Evolutionary conservation across 2,113 vertebrate species (phyloP), one percentile per base, ranked within the genome.

Genomic region (Mixornis gularis): DNA sequence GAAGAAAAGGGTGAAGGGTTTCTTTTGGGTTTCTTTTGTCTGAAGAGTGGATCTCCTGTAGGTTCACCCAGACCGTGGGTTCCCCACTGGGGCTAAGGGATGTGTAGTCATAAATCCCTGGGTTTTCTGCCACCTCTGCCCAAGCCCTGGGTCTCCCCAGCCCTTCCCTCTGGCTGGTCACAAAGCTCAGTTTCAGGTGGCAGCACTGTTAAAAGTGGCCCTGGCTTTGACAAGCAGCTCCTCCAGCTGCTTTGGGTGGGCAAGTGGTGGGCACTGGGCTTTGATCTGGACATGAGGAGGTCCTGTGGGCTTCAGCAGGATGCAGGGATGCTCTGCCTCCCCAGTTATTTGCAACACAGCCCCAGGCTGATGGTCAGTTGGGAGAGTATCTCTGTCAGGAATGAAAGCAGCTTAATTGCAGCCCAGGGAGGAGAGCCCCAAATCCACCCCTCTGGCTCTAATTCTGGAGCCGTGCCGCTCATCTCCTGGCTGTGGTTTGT

Each of bases 401-500:
- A 49, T n/a, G 38, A 69, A 79, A 85, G 26, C 51, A 46, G 51
- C 29, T 53, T 48, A 16, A 68, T 9, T 44, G 49, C 74, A 81
- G 78, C 62, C 32, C 60, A 27, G 65, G 60, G 70, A 53, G 44
- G 51, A 88, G 86, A 77, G 26, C 3, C 49, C 65, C 73, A 79
- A 22, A 17, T 29, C 49, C 70, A 40, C 2, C 36, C 36, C 12
- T 38, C 43, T 27, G 0, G 48, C 40, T 68, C 44, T 3, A 3
- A 4, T 40, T 38, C 56, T 26, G 53, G 81, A 27, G 4, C 41
- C 3, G 9, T 36, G 49, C 30, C 26, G 0, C 46, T 91, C 10
- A 0, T 43, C 46, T 72, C 58, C 44, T 0, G 0, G 17, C 3
- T 24, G 36, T 1, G 2, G 34, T 36, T 73, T 59, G 22, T 52